A percentile compares a stretch with the other conserved stretches of the same genome.
These are phyloP conservation scores for Silurus meridionalis DNA, from an alignment of 2,113 vertebrate species.

Conservation along the genomic window DNA sequence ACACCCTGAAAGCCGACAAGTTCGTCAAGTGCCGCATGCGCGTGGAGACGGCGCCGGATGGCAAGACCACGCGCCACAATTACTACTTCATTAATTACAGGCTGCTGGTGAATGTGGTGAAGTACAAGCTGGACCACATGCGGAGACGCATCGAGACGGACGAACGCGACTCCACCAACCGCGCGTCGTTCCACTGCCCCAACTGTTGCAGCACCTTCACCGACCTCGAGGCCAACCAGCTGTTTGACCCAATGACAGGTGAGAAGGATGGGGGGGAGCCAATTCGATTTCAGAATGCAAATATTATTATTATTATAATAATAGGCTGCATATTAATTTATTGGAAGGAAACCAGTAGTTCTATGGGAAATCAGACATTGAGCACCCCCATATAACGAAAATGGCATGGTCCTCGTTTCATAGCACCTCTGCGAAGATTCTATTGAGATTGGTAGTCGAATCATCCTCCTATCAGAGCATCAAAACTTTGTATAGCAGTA, in stretches of 20 bases:
- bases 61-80: constrained; percentile 95
- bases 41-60: constrained; percentile 91
- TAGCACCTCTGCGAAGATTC: too few relatives aligned
- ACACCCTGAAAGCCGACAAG: constrained; percentile 95
- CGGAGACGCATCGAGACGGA: constrained; percentile 95
- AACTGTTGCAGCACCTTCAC: constrained; percentile 94
- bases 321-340: too few relatives aligned
- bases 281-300: background rate
- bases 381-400: too few relatives aligned
- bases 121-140: constrained; percentile 99
- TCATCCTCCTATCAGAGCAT: too few relatives aligned
- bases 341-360: too few relatives aligned
- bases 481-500: too few relatives aligned
- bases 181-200: constrained; percentile 94
- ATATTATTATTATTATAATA: too few relatives aligned
- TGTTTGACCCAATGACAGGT: constrained; percentile 94
- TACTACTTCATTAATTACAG: constrained; percentile 99
- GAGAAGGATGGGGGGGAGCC: constrained; percentile 43
- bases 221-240: constrained; percentile 95
- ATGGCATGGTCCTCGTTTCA: too few relatives aligned
- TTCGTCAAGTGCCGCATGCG: constrained; percentile 98
- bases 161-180: constrained; percentile 93
- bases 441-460: too few relatives aligned
- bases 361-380: too few relatives aligned
- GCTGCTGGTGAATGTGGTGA: constrained; percentile 94